Percentiles rank a stretch among this genome's conserved stretches.
Evolutionary conservation across 2,888 invertebrate genomes (phyloP).

Genomic region (Byasa hedistus): DNA sequence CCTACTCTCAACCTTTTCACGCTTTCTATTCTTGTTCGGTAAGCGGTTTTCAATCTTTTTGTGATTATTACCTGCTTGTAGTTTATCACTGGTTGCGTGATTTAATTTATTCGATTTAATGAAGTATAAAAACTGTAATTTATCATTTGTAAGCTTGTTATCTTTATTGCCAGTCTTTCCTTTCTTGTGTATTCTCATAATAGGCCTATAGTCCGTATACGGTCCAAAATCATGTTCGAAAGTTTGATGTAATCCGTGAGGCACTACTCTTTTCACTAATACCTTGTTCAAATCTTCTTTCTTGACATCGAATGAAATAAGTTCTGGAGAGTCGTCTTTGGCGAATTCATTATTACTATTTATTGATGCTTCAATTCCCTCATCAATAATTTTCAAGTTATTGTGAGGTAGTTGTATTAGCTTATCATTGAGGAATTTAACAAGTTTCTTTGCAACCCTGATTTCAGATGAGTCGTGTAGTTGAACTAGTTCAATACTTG

Average conservation of each 20-base stretch:
- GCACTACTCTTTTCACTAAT: conserved; percentile 9
- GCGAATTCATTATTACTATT: neutral
- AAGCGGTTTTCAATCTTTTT: no score
- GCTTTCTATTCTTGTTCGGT: no score
- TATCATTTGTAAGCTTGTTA: neutral
- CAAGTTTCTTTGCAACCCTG: conserved; percentile 17
- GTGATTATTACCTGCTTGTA: no score
- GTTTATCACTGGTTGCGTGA: no score
- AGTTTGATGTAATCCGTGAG: neutral
- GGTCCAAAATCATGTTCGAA: neutral
- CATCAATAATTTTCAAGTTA: neutral
- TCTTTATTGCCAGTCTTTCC: neutral
- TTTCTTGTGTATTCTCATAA: conserved; percentile 19
- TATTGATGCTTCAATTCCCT: neutral
- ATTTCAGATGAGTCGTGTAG: conserved; percentile 11
- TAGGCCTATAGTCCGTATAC: conserved; percentile 10
- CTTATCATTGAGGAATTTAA: conserved; percentile 10
- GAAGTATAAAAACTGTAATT: conserved; percentile 2
- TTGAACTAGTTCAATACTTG: conserved; percentile 8
- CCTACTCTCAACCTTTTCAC: no score
- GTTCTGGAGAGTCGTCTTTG: neutral
- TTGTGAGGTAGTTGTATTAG: conserved; percentile 1
- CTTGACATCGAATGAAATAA: neutral
- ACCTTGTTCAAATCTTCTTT: conserved; percentile 2
- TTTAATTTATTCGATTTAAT: conserved; percentile 1